phyloP scores from a whole-genome alignment of 2,797 vertebrate genomes.

The Luscinia megarhynchos region DNA sequence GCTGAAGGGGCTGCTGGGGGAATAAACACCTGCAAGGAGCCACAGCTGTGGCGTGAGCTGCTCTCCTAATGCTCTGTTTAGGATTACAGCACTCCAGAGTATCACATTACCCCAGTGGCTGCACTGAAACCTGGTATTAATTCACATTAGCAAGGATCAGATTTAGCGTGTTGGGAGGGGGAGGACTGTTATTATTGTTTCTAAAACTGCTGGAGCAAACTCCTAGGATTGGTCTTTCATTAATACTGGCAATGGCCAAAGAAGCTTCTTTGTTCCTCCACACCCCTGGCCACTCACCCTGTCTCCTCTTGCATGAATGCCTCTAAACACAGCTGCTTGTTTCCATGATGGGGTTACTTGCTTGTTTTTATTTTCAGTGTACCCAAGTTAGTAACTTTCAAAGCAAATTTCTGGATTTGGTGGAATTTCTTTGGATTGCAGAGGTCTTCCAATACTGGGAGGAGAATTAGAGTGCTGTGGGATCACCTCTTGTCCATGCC shows the following conservation, averaged over 20 bases:
- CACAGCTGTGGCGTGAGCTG: constrained; percentile 35
- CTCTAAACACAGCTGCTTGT: not conserved
- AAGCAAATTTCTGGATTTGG: not conserved
- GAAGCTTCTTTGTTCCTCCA: constrained; percentile 37
- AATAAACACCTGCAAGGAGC: constrained; percentile 42
- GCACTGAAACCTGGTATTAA: constrained; percentile 40
- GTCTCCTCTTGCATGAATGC: not conserved
- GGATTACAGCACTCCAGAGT: constrained; percentile 23
- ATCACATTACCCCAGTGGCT: constrained; percentile 31
- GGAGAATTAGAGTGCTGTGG: not conserved
- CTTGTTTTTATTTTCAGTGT: not conserved
- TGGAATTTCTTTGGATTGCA: not conserved
- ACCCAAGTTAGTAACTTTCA: not conserved
- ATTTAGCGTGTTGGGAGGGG: constrained; percentile 5
- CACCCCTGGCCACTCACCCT: not conserved
- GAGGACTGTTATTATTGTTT: constrained; percentile 43
- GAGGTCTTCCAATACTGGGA: not conserved
- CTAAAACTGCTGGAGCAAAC: constrained; percentile 38
- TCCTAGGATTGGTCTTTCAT: constrained; percentile 25
- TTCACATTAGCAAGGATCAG: constrained; percentile 45
- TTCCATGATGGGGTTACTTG: not conserved
- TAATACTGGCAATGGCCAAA: constrained; percentile 19
- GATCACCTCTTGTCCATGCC: not conserved
- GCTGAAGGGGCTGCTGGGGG: constrained; percentile 9
- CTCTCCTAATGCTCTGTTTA: constrained; percentile 46